Evolutionary conservation across 2,113 vertebrate genomes (phyloP).

Genomic region (Diglossa brunneiventris): DNA sequence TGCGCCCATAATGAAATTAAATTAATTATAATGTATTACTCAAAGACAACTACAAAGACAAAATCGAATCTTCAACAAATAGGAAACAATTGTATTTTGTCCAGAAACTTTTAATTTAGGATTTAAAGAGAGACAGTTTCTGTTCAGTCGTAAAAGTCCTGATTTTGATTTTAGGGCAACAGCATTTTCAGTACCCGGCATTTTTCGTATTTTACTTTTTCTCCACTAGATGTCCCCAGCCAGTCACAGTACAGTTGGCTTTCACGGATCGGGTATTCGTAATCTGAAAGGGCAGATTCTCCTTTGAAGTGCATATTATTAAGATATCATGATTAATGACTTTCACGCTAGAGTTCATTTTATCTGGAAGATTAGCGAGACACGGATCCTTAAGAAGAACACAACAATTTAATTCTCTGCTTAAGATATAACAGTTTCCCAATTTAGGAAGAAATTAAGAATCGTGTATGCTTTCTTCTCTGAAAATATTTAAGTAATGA

Average conservation of each 20-base stretch:
- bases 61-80: background rate
- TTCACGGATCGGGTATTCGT: background rate
- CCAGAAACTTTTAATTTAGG: background rate
- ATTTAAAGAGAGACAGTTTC: background rate
- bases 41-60: background rate
- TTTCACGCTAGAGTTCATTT: slow-evolving; percentile 57
- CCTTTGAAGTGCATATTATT: slow-evolving; percentile 61
- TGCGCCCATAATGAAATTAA: background rate
- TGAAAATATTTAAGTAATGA: slow-evolving; percentile 61
- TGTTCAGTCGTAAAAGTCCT: background rate
- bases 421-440: slow-evolving; percentile 16
- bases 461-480: slow-evolving; percentile 53
- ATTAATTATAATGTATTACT: background rate
- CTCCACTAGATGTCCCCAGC: slow-evolving; percentile 81
- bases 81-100: background rate
- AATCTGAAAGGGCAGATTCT: background rate
- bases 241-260: slow-evolving; percentile 11
- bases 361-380: slow-evolving; percentile 62
- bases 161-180: background rate
- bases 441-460: slow-evolving; percentile 62
- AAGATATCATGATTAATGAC: slow-evolving; percentile 50
- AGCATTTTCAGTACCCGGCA: background rate
- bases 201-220: slow-evolving; percentile 12
- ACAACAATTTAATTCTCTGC: slow-evolving; percentile 54
- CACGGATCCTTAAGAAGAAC: slow-evolving; percentile 41